Base-by-base conservation (phyloP, 37 sponge, comb jelly and placozoan genomes). In the Cliona cf. orientalis region DNA sequence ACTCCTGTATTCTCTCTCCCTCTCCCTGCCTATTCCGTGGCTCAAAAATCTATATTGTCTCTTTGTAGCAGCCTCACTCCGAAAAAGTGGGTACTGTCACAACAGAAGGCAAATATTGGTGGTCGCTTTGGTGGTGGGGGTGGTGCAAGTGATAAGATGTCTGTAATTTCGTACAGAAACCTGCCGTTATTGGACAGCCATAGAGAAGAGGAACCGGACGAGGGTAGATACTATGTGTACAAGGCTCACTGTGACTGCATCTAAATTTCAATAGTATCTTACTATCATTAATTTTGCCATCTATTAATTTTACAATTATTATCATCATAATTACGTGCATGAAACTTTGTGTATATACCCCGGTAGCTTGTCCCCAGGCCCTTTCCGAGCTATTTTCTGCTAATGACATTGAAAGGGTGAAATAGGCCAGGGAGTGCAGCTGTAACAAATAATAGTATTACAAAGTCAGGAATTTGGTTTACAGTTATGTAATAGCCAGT, bases 1-100 rank as follows among this genome's bases (percentile, higher is more conserved):
- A 81, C 88, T 40, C 88, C 88, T 1, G 29, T 76, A 1, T 88
- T 88, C 63, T 71, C 46, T 17, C 56, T 88, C 2, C 68, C 88
- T n/a, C 33, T 88, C 9, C 60, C 85, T 26, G 55, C 80, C 0
- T 66, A 65, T 44, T 78, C 79, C 0, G 55, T 73, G 2, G 66
- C 80, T 6, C 56, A 72, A 35, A 78, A 67, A 36, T 62, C 66
- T 14, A 29, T 71, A 31, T 40, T 79, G 38, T 28, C 71, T 3
- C 61, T 86, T 14, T 86, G 80, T 53, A 32, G 64, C 34, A 65
- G 39, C 26, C 64, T 86, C 36, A 2, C 37, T 37, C 86, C 85
- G 0, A 68, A 6, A 6, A 57, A 22, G 21, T 85, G 85, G 85
- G 14, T 0, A 4, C 49, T 66, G 58, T 39, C 68, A 46, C 28